Evolutionary conservation across 2,888 invertebrate species (phyloP).

Genomic region (Drosophila helvetica): DNA sequence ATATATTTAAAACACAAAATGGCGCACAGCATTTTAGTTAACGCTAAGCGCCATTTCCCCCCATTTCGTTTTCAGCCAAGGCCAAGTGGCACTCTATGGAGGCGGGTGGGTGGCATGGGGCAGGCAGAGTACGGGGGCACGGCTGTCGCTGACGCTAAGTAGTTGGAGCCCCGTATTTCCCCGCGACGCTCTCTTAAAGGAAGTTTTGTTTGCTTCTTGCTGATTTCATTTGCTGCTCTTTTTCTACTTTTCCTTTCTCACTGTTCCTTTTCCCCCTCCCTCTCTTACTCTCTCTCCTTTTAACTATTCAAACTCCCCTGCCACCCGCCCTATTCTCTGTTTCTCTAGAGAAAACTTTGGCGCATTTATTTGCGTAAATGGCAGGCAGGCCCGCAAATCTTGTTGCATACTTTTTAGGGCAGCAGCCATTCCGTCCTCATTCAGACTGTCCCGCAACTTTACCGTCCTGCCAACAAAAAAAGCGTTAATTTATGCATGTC

Average conservation of each 20-base stretch:
- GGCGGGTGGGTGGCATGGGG: conserved; percentile 22
- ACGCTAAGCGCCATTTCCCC: conserved; percentile 52
- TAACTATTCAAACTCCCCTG: background rate
- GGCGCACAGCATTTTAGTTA: conserved; percentile 54
- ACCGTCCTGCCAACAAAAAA: conserved; percentile 12
- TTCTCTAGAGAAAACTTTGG: conserved; percentile 34
- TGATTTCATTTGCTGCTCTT: conserved; percentile 54
- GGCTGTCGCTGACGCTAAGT: conserved; percentile 63
- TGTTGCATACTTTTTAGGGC: conserved; percentile 44
- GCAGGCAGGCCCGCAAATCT: conserved; percentile 49
- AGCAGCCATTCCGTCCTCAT: background rate
- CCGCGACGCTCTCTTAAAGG: background rate
- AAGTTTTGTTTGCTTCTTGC: conserved; percentile 41
- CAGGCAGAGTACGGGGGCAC: conserved; percentile 5
- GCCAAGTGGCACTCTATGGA: conserved; percentile 17
- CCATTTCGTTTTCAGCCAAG: conserved; percentile 21
- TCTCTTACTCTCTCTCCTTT: background rate
- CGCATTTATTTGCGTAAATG: conserved; percentile 53
- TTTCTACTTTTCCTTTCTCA: conserved; percentile 7
- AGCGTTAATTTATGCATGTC: conserved; percentile 52
- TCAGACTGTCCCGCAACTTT: background rate
- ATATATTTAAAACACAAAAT: conserved; percentile 54
- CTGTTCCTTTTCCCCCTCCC: background rate
- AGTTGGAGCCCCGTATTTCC: conserved; percentile 47
- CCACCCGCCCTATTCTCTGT: background rate